phyloP scores from a whole-genome alignment of 2,113 vertebrate species.

The Tragulus kanchil region DNA sequence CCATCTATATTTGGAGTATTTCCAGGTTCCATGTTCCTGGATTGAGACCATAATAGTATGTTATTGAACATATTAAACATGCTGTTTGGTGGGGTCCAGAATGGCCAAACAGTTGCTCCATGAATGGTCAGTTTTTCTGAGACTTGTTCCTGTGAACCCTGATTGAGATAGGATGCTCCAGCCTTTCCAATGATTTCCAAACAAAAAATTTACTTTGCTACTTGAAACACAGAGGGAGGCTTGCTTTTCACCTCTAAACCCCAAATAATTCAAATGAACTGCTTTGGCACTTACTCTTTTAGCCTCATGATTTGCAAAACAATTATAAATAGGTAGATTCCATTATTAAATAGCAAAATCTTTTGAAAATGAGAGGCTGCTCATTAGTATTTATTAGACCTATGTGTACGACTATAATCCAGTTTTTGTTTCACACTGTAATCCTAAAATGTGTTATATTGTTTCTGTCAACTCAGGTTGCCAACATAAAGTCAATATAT shows the following conservation, averaged over 20 bases:
- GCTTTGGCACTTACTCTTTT: not conserved
- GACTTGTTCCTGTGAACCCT: not conserved
- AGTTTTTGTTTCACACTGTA: slow-evolving; percentile 63
- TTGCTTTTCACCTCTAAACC: not conserved
- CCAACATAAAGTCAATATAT: slow-evolving; percentile 71
- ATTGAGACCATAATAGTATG: not conserved
- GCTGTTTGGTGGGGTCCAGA: not conserved
- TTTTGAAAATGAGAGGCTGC: not conserved
- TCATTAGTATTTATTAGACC: slow-evolving; percentile 53
- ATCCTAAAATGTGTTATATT: slow-evolving; percentile 63
- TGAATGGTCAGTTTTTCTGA: not conserved
- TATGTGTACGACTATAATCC: not conserved
- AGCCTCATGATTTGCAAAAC: not conserved
- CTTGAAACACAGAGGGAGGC: not conserved
- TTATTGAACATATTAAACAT: not conserved
- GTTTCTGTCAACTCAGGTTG: slow-evolving; percentile 67
- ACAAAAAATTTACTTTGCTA: not conserved
- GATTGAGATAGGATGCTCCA: not conserved
- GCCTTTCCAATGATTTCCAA: not conserved
- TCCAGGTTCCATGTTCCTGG: not conserved
- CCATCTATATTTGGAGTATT: not conserved
- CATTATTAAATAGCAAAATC: not conserved
- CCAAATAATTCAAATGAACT: slow-evolving; percentile 11
- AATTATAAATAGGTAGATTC: not conserved
- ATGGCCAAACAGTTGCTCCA: not conserved